These are phyloP conservation scores for Leucosticte australis DNA, from an alignment of 2,113 vertebrate genomes.

Conservation along the genomic window DNA sequence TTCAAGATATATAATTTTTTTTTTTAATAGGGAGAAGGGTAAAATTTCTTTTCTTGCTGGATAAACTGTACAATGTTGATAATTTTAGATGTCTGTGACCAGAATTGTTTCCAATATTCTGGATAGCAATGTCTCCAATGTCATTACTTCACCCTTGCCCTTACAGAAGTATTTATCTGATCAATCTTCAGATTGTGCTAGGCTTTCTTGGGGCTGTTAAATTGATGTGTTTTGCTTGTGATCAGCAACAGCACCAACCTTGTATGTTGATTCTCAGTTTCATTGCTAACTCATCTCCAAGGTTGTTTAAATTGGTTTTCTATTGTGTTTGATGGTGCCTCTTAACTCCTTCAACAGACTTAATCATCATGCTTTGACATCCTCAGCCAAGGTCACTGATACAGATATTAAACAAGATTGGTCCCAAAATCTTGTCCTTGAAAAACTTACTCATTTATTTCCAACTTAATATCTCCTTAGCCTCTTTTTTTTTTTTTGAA, in stretches of 20 bases:
- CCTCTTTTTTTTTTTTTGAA: background rate
- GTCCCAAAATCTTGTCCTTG: background rate
- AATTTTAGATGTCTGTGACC: background rate
- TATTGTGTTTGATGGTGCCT: background rate
- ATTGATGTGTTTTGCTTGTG: background rate
- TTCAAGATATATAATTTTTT: background rate
- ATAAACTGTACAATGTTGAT: background rate
- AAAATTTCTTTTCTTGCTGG: background rate
- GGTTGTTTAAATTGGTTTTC: slow-evolving; percentile 25
- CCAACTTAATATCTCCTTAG: background rate
- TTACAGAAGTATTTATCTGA: background rate
- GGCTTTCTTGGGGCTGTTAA: background rate
- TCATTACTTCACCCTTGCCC: background rate
- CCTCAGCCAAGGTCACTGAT: background rate
- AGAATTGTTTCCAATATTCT: background rate
- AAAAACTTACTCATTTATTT: background rate
- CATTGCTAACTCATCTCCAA: slow-evolving; percentile 9
- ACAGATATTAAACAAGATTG: background rate
- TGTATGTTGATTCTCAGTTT: background rate
- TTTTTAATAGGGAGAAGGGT: background rate
- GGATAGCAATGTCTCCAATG: background rate
- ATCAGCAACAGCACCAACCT: background rate
- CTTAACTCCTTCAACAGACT: background rate
- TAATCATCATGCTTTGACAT: background rate
- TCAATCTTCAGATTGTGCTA: background rate